Conservation (phyloP, 2,113 vertebrate genomes). For the Hydrochoerus hydrochaeris region DNA sequence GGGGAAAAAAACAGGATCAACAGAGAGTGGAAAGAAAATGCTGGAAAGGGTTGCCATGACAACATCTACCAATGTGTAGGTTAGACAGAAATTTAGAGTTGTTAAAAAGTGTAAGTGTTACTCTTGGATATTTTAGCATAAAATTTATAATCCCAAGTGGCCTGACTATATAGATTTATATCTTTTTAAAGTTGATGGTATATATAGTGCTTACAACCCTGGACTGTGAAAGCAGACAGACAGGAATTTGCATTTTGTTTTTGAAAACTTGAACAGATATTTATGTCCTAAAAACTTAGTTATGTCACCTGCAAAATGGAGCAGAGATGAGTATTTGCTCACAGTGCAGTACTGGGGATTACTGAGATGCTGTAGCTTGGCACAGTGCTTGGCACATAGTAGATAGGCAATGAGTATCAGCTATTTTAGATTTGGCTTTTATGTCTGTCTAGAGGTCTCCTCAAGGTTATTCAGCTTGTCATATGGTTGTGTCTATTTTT, state of each 20-base stretch:
- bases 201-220: background rate
- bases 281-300: background rate
- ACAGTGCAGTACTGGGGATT: too few species aligned
- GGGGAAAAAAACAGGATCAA: background rate
- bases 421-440: background rate
- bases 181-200: background rate
- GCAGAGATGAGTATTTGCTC: background rate
- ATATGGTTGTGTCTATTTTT: slow-evolving; percentile 49
- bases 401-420: background rate
- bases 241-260: background rate
- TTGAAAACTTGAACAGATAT: background rate
- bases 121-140: background rate
- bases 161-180: background rate
- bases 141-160: background rate
- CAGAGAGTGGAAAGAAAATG: background rate
- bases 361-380: background rate
- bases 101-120: background rate
- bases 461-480: slow-evolving; percentile 23
- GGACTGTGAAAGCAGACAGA: background rate
- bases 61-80: background rate
- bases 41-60: background rate
- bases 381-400: background rate
- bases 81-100: background rate
- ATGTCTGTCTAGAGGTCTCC: background rate
- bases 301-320: background rate